Percentiles rank a stretch among this genome's conserved stretches.
phyloP scores from a whole-genome alignment of 2,888 invertebrate genomes.

The Lysandra bellargus region DNA sequence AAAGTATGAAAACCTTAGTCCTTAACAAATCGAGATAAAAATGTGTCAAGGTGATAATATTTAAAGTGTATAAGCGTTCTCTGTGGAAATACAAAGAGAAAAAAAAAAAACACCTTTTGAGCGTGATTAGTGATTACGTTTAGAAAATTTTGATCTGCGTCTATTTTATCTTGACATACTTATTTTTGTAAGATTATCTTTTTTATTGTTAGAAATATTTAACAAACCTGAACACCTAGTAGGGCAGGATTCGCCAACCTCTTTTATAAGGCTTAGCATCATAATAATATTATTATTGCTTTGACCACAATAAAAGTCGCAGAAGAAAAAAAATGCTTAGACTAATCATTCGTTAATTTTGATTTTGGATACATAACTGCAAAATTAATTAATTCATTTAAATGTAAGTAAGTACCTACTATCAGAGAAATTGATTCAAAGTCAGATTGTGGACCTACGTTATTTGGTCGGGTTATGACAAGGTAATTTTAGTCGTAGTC shows the following conservation, averaged over 20 bases:
- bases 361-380: not conserved
- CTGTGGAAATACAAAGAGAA: too few relatives aligned
- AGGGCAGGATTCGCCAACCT: not conserved
- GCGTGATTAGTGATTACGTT: too few relatives aligned
- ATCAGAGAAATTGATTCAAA: not conserved
- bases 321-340: not conserved
- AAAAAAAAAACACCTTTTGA: too few relatives aligned
- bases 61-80: too few relatives aligned
- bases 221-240: too few relatives aligned
- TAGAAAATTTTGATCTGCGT: too few relatives aligned
- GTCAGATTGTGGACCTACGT: not conserved
- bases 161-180: too few relatives aligned
- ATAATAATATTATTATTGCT: not conserved
- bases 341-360: not conserved
- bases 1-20: too few relatives aligned
- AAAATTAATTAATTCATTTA: not conserved
- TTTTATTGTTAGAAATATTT: too few relatives aligned
- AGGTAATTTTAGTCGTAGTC: not conserved
- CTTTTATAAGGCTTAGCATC: not conserved
- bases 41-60: too few relatives aligned
- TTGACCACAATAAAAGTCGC: not conserved
- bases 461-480: not conserved
- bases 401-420: not conserved
- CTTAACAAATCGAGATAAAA: too few relatives aligned
- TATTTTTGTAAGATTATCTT: too few relatives aligned